Base-by-base conservation (phyloP, 2,113 vertebrate species). In the Hirundichthys speculiger region DNA sequence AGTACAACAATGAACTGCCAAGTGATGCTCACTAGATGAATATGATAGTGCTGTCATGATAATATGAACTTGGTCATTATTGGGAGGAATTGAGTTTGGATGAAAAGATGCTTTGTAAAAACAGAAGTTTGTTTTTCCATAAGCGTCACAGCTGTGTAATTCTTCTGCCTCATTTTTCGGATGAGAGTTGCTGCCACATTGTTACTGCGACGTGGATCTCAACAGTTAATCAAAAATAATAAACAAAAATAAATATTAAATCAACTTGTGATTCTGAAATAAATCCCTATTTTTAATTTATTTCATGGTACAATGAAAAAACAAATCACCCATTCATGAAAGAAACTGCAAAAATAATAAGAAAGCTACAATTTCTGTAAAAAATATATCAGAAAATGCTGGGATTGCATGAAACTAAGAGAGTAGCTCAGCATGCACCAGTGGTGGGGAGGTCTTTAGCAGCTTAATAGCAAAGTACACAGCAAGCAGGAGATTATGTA, bases 21-120 rank as follows among this genome's bases (percentile, higher is more conserved):
- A 82, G 75, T 74, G 84, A 83, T 73, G 79, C 64, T 87, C 74
- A 58, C 83, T 77, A 79, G 85, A 88, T 86, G 79, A 89, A 89
- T 83, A 86, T 63, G 80, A 86, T 74, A 50, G 74, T 30, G 71
- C 75, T 79, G 73, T 78, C 82, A 69, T 60, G 53, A 74, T 78
- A 64, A 79, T 80, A 77, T 71, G 75, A 88, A 84, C 73, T 80
- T 64, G 62, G 73, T 73, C 75, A 69, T 82, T 83, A 82, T 59
- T 41, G 60, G 69, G 55, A 76, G 20, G 71, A 86, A 86, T 68
- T 73, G 74, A 80, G 65, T 88, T 86, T 85, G 64, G 79, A 69
- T 68, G 68, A 70, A 73, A 61, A 72, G 63, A 76, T 38, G 30
- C 57, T 80, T 8, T 69, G 73, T 66, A 68, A 62, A 83, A 84